A percentile compares a stretch with the other conserved stretches of the same genome.
Evolutionary conservation across 2,797 vertebrate species (phyloP).

Genomic region (Ficedula albicollis): DNA sequence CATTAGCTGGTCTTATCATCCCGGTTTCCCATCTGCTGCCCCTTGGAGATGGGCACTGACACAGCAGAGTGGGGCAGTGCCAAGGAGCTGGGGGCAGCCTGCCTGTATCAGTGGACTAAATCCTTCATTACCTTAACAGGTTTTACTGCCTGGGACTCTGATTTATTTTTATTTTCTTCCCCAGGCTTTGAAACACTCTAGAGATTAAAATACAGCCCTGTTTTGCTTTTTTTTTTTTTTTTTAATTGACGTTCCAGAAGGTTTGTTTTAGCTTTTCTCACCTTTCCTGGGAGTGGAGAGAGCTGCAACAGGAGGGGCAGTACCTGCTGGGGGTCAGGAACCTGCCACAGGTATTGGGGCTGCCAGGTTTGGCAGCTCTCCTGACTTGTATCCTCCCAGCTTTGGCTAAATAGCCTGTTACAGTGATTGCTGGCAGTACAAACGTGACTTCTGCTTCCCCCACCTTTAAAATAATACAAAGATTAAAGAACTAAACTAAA

Average conservation of each 20-base stretch:
- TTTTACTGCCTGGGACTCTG: background rate
- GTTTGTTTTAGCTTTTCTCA: background rate
- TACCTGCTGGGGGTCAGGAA: background rate
- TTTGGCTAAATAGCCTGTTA: background rate
- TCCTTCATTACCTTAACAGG: conserved; percentile 2
- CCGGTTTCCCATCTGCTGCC: background rate
- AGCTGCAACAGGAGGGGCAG: background rate
- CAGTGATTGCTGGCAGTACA: background rate
- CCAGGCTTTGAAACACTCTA: background rate
- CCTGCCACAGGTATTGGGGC: background rate
- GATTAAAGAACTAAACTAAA: background rate
- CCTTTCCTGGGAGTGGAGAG: background rate
- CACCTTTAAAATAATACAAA: background rate
- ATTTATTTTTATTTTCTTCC: background rate
- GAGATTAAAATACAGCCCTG: background rate
- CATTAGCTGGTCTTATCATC: background rate
- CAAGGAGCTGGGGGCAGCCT: conserved; percentile 11
- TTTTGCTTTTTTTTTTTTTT: background rate
- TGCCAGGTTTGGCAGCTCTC: background rate
- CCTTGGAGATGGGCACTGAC: background rate
- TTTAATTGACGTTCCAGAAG: background rate
- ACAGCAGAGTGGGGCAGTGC: background rate
- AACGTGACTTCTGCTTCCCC: background rate
- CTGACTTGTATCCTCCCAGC: background rate
- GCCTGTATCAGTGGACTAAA: background rate